phyloP scores from a whole-genome alignment of 2,113 vertebrate genomes.

The Proterorhinus semilunaris region DNA sequence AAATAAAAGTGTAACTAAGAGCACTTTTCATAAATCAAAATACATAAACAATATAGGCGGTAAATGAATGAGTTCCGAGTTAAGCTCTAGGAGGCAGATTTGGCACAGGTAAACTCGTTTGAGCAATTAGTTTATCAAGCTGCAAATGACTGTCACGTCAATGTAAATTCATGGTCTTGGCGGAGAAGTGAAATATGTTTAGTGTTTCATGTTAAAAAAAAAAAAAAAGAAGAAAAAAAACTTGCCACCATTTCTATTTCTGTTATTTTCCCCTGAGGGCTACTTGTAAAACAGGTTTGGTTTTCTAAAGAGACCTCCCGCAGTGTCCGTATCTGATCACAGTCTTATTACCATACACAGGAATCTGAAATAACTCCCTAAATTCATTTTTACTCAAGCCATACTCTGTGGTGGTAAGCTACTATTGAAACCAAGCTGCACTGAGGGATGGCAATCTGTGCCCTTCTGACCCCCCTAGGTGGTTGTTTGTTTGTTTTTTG shows the following conservation, averaged over 20 bases:
- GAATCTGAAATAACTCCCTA: constrained; percentile 1
- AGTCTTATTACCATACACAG: constrained; percentile 58
- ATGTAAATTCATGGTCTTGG: not conserved
- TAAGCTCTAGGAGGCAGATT: constrained; percentile 3
- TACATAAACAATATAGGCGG: not conserved
- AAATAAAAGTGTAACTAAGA: constrained; percentile 9
- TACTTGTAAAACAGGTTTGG: constrained; percentile 34
- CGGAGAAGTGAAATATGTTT: not conserved
- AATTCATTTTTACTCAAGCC: not conserved
- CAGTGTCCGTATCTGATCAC: constrained; percentile 56
- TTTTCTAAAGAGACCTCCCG: constrained; percentile 40
- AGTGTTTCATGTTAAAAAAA: not conserved
- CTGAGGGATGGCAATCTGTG: no score
- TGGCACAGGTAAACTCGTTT: not conserved
- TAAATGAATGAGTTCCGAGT: not conserved
- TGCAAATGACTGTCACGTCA: constrained; percentile 2
- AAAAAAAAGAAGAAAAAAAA: not conserved
- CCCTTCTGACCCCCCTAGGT: no score
- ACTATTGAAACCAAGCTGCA: no score
- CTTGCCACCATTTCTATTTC: constrained; percentile 15
- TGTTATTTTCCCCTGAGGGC: constrained; percentile 19
- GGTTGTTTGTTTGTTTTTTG: no score
- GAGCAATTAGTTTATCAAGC: constrained; percentile 7
- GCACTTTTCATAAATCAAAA: constrained; percentile 8
- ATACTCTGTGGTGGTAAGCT: no score